phyloP scores from a whole-genome alignment of 1,140 invertebrate genomes.

The Gyrodactylus bullatarudis region DNA sequence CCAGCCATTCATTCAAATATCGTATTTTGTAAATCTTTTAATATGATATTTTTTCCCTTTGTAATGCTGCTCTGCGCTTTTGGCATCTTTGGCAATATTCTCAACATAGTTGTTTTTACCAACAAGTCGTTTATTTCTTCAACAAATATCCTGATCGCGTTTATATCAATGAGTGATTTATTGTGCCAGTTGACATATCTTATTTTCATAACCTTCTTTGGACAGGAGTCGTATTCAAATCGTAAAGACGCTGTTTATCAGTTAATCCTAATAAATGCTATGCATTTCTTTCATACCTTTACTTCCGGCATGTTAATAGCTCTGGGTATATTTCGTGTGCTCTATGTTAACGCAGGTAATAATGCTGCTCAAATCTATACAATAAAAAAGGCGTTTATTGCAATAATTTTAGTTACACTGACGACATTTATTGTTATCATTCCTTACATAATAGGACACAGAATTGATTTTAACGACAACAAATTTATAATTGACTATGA shows the following conservation, averaged over 20 bases:
- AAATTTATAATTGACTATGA: not conserved
- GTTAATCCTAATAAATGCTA: not conserved
- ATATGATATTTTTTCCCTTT: too few species aligned
- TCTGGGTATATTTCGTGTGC: not conserved
- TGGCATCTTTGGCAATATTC: not conserved
- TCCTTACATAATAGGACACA: not conserved
- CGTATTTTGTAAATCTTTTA: too few species aligned
- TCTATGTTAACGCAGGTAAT: not conserved
- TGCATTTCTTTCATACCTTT: not conserved
- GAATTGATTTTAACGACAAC: not conserved
- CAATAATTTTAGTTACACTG: not conserved
- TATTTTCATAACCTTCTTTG: not conserved
- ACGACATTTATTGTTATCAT: not conserved
- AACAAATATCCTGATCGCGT: not conserved
- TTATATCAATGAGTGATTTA: not conserved
- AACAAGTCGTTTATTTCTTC: not conserved
- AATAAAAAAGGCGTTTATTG: not conserved
- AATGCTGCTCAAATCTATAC: not conserved
- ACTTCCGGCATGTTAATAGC: not conserved
- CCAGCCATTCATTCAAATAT: too few species aligned
- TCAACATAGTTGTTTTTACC: not conserved
- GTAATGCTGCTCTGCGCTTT: too few species aligned
- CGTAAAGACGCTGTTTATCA: not conserved
- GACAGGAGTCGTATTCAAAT: not conserved
- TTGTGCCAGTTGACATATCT: not conserved